Conservation (phyloP, 1,140 invertebrate genomes). For the Chrysopa pallens region DNA sequence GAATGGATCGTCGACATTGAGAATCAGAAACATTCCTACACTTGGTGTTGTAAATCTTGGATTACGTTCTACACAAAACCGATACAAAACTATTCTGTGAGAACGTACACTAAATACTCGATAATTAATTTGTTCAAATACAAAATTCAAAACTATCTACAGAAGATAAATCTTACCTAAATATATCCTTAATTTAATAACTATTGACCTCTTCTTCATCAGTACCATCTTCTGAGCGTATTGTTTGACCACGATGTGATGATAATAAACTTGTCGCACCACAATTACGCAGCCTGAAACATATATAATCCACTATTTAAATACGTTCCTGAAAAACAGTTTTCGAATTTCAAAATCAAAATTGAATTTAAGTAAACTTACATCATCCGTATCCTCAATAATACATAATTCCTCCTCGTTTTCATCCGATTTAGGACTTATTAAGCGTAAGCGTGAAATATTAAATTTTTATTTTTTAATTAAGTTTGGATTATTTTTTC, state of each 20-base stretch:
- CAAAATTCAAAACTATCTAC: no score
- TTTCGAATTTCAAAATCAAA: neutral
- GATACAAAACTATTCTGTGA: no score
- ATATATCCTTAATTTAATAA: no score
- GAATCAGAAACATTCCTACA: no score
- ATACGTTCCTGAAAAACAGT: neutral
- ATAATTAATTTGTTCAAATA: no score
- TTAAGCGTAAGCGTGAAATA: neutral
- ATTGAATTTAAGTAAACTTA: slow-evolving; percentile 11
- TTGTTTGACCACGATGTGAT: neutral
- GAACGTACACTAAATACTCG: no score
- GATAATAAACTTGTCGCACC: neutral
- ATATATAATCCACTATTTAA: neutral
- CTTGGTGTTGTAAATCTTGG: no score
- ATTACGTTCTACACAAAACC: no score
- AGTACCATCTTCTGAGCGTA: slow-evolving; percentile 1
- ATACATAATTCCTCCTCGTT: slow-evolving; percentile 22
- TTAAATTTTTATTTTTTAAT: no score
- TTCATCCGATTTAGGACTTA: slow-evolving; percentile 5
- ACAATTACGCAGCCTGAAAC: slow-evolving; percentile 5
- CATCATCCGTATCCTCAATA: slow-evolving; percentile 19
- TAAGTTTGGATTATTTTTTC: no score
- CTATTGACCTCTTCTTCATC: slow-evolving; percentile 2
- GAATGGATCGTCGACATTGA: no score
- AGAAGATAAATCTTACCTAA: no score